These are phyloP conservation scores for Acronicta leporina DNA, from an alignment of 2,888 invertebrate species.

Conservation along the genomic window DNA sequence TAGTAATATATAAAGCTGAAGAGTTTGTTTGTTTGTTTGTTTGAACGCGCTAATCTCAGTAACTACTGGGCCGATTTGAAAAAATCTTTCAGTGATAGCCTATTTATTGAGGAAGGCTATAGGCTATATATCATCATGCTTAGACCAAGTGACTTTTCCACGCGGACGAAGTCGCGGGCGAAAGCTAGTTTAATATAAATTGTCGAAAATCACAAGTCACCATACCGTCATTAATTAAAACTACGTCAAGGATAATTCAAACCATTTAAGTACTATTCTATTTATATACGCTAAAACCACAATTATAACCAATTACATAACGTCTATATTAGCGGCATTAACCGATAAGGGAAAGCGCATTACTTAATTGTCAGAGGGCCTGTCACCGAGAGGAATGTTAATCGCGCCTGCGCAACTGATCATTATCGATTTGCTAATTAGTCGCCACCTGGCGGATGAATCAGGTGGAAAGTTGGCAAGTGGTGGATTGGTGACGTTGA, in stretches of 20 bases:
- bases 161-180: no score
- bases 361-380: conserved; percentile 74
- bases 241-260: not conserved
- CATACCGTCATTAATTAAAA: not conserved
- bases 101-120: no score
- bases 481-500: conserved; percentile 6
- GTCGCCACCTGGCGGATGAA: conserved; percentile 56
- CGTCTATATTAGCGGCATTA: conserved; percentile 55
- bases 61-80: no score
- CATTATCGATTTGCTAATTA: conserved; percentile 72
- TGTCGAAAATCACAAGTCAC: no score
- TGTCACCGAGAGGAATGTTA: conserved; percentile 72
- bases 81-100: no score
- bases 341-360: conserved; percentile 72
- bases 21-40: no score
- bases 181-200: no score
- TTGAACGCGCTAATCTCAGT: no score
- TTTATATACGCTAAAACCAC: conserved; percentile 16
- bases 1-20: no score
- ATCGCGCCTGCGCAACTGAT: conserved; percentile 70
- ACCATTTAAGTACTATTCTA: not conserved
- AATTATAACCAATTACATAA: conserved; percentile 37
- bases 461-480: conserved; percentile 57
- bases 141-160: no score
- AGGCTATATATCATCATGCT: no score